These are phyloP conservation scores for Cynoglossus semilaevis DNA, from an alignment of 2,113 vertebrate genomes.

Conservation along the genomic window DNA sequence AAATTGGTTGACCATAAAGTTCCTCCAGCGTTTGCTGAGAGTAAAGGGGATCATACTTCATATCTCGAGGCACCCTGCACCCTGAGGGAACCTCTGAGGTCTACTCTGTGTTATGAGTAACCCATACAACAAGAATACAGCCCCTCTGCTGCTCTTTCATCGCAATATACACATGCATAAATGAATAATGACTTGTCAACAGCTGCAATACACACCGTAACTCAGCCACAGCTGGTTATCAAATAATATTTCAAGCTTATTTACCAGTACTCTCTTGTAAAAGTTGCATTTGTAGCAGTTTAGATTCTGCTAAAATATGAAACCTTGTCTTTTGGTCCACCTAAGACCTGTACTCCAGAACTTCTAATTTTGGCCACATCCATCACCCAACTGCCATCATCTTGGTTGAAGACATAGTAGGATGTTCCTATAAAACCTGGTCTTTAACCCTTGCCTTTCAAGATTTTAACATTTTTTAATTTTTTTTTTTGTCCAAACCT, in stretches of 20 bases:
- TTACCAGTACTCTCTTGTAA: conserved; percentile 9
- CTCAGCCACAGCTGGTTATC: conserved; percentile 45
- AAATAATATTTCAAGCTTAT: conserved; percentile 40
- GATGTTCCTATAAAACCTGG: too few relatives aligned
- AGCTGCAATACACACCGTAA: conserved; percentile 45
- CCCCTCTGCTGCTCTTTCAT: conserved; percentile 25
- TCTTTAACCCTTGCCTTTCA: too few relatives aligned
- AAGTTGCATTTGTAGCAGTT: too few relatives aligned
- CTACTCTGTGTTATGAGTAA: conserved; percentile 35
- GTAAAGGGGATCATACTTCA: conserved; percentile 35
- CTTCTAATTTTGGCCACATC: too few relatives aligned
- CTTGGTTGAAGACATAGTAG: too few relatives aligned
- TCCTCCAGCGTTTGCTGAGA: conserved; percentile 36
- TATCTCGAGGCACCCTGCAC: conserved; percentile 42
- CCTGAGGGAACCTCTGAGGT: conserved; percentile 49
- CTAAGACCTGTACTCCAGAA: too few relatives aligned
- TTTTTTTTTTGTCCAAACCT: too few relatives aligned
- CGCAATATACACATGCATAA: conserved; percentile 35
- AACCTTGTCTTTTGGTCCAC: too few relatives aligned
- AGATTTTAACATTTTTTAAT: too few relatives aligned
- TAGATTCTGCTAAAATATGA: too few relatives aligned
- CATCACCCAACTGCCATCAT: too few relatives aligned
- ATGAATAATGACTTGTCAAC: conserved; percentile 54
- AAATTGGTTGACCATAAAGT: conserved; percentile 40
- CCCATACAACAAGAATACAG: conserved; percentile 21